Base-by-base conservation (phyloP, 2,888 invertebrate species). In the Drosophila borborema region DNA sequence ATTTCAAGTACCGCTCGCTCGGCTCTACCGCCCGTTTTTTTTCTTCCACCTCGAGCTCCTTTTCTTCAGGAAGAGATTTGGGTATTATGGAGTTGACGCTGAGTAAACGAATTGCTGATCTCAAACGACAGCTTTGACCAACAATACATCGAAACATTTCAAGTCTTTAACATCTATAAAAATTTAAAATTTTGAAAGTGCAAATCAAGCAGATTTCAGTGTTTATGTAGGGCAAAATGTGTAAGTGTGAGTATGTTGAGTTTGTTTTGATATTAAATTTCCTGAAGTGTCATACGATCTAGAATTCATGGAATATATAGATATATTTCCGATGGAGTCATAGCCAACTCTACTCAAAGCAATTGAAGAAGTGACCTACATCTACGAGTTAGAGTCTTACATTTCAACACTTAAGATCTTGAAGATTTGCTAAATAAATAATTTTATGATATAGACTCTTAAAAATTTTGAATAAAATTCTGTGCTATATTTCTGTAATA, bases 1-100 rank as follows among this genome's bases (percentile, higher is more conserved):
- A 96, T 91, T 96, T 96, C 67, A 95, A 92, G 91, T 96, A 92
- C 74, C 95, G 93, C 10, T 94, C 92, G 77, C 94, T 95, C 14
- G 93, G 87, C 41, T 16, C 45, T 2, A 20, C 5, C 1, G 38
- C 48, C 1, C n/a, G 14, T 10, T 40, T 28, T 14, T 3, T 1
- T 0, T 41, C n/a, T 40, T 67, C 16, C 23, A 12, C 2, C 4
- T 3, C n/a, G 0, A 20, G 3, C 2, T 45, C 14, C 1, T 18
- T 20, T 18, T 34, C 20, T 16, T 51, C 10, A 10, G 18, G 9
- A 14, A 28, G 7, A 0, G 18, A 0, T 7, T 49, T 16, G 0
- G 48, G 2, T 34, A 9, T 0, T 10, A 3, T 4, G 23, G 23
- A 10, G 4, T 5, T 16, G 5, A 7, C n/a, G 10, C 61, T 8